Percentiles rank a stretch among this genome's conserved stretches.
Conservation (phyloP, 2,888 invertebrate genomes). For the Ecliptopera silaceata region DNA sequence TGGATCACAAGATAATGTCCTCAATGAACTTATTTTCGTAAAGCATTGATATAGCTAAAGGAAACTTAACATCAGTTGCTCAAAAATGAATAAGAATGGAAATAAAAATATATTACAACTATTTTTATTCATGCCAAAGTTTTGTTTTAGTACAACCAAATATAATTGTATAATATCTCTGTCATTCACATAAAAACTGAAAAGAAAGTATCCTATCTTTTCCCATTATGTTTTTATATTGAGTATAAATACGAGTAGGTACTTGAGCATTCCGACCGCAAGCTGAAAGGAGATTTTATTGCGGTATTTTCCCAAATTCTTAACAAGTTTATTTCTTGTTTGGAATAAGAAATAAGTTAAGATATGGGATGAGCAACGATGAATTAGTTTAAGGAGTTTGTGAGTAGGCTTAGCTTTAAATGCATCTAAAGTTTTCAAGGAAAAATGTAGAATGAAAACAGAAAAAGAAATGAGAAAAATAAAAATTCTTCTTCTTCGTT, state of each 20-base stretch:
- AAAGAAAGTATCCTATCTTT: background rate
- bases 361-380: slow-evolving; percentile 28
- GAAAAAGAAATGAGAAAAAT: background rate
- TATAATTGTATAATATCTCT: too few species aligned
- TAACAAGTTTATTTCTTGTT: slow-evolving; percentile 33
- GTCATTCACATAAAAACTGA: too few species aligned
- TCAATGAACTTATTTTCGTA: too few species aligned
- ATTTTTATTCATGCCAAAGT: too few species aligned
- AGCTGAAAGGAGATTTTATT: slow-evolving; percentile 52
- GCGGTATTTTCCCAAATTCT: slow-evolving; percentile 48
- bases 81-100: too few species aligned
- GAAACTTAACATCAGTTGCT: too few species aligned
- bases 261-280: slow-evolving; percentile 65
- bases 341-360: slow-evolving; percentile 31
- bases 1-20: too few species aligned
- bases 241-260: slow-evolving; percentile 74
- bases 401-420: slow-evolving; percentile 1
- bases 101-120: too few species aligned
- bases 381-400: slow-evolving; percentile 22
- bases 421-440: background rate
- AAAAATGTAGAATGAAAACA: background rate
- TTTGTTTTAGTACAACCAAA: too few species aligned
- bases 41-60: too few species aligned
- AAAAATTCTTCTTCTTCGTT: background rate
- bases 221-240: background rate